Base-by-base conservation (phyloP, 1,140 invertebrate species). In the Drosophila subobscura region DNA sequence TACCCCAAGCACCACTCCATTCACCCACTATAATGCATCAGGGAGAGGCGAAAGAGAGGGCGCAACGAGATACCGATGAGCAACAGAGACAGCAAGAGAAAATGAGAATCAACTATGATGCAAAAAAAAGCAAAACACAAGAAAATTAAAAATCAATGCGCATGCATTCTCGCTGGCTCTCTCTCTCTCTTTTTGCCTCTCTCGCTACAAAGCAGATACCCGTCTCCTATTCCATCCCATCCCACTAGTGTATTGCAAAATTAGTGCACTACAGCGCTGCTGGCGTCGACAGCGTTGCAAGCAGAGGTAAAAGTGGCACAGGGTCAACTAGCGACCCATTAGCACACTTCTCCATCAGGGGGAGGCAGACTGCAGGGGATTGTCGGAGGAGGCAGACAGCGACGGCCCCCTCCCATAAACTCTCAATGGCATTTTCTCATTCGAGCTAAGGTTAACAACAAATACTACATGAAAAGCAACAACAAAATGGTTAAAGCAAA, bases 291-390 rank as follows among this genome's bases (percentile, higher is more conserved):
- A 42, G 20, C 41, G 66, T 53, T n/a, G 58, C 58, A 61, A 60
- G 44, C 50, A 23, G 27, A 20, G 46, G 12, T 46, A 54, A 85
- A 90, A 74, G 66, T 90, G 50, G 89, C 73, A 90, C 89, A 90
- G 85, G 89, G 89, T 90, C 84, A 90, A 72, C 72, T 79, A 68
- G 76, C 84, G 89, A 90, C 89, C 89, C 72, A 90, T 77, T 90
- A 85, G 84, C 89, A 90, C 81, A 90, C 84, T 90, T 90, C 89
- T 83, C 76, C 73, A 77, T 41, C 37, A 46, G 45, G 41, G 33
- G 37, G 42, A 49, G 44, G 27, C 29, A 4, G 29, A n/a, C 45
- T 16, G n/a, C 25, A 12, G 37, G 49, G 29, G 16, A 58, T 10
- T 23, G 54, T 45, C 27, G 52, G 25, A 60, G 59, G 53, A 75